phyloP scores from a whole-genome alignment of 2,113 vertebrate species.

The Stegostoma tigrinum region DNA sequence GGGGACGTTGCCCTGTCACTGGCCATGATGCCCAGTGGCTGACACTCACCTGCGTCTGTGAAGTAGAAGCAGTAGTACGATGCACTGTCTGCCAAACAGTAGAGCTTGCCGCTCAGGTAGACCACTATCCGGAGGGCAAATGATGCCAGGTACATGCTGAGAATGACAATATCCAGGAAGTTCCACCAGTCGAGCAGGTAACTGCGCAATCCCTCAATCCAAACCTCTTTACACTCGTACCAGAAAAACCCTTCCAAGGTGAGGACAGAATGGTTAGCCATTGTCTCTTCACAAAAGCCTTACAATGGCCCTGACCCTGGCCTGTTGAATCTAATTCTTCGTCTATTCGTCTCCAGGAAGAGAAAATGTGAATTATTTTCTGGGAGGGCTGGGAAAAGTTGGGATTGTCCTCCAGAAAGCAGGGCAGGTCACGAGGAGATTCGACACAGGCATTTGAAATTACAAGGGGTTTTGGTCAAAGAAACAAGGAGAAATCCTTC shows the following conservation, averaged over 20 bases:
- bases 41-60: slow-evolving; percentile 64
- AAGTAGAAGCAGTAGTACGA: slow-evolving; percentile 66
- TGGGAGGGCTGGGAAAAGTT: neutral
- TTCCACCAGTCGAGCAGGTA: slow-evolving; percentile 87
- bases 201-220: slow-evolving; percentile 75
- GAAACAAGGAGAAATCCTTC: neutral
- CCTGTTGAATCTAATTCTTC: neutral
- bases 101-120: slow-evolving; percentile 60
- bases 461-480: neutral
- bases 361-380: neutral
- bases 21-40: neutral
- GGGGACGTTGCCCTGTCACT: neutral
- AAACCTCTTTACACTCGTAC: slow-evolving; percentile 86
- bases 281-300: neutral
- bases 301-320: no score
- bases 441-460: neutral
- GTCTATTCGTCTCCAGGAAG: neutral
- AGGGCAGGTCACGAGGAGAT: neutral
- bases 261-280: neutral
- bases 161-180: slow-evolving; percentile 76
- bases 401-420: neutral
- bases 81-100: slow-evolving; percentile 49
- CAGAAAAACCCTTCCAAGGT: slow-evolving; percentile 71
- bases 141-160: slow-evolving; percentile 80
- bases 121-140: slow-evolving; percentile 70